A percentile compares a stretch with the other conserved stretches of the same genome.
phyloP scores from a whole-genome alignment of 2,888 invertebrate species.

The Penaeus monodon region DNA sequence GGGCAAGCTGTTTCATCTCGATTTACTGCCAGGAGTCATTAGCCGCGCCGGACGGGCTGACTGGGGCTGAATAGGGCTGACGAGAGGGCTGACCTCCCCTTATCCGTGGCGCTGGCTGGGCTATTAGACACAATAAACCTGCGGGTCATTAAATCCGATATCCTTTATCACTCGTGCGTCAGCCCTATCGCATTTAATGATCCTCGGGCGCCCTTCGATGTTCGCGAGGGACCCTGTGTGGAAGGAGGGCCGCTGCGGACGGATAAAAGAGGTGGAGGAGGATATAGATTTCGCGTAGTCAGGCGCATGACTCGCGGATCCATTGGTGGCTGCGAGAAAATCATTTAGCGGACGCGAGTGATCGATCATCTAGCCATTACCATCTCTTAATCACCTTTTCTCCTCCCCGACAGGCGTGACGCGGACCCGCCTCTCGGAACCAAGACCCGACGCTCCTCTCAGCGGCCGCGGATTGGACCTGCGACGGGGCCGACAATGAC shows the following conservation, averaged over 20 bases:
- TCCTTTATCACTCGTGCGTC: too few species aligned
- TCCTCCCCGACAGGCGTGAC: slow-evolving; percentile 24
- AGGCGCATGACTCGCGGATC: slow-evolving; percentile 13
- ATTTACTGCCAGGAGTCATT: slow-evolving; percentile 30
- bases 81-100: too few species aligned
- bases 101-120: too few species aligned
- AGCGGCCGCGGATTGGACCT: not conserved
- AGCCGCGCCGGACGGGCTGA: not conserved
- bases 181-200: too few species aligned
- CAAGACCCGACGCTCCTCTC: not conserved
- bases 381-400: slow-evolving; percentile 46
- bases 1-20: slow-evolving; percentile 35
- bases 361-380: slow-evolving; percentile 33
- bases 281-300: not conserved
- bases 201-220: too few species aligned
- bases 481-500: not conserved
- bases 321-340: slow-evolving; percentile 3
- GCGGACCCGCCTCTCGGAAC: not conserved
- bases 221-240: too few species aligned
- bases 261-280: too few species aligned
- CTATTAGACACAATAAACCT: too few species aligned
- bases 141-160: too few species aligned
- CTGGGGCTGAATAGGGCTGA: not conserved
- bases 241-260: too few species aligned
- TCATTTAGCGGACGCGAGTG: slow-evolving; percentile 34